These are phyloP conservation scores for Trinorchestia longiramus DNA, from an alignment of 1,140 invertebrate genomes.

Conservation along the genomic window DNA sequence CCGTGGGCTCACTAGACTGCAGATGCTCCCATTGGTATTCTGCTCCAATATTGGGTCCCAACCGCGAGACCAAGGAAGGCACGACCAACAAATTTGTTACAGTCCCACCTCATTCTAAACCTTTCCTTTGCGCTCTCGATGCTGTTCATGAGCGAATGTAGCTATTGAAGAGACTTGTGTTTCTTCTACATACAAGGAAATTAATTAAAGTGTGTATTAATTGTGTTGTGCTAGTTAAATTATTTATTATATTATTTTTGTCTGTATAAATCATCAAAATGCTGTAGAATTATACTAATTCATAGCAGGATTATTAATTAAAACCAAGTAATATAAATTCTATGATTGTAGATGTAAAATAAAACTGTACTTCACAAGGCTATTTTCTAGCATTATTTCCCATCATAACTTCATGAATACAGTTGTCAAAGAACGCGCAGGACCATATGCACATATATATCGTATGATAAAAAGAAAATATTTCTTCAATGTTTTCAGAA, in stretches of 20 bases:
- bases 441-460: background rate
- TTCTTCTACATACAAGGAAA: background rate
- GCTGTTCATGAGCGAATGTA: background rate
- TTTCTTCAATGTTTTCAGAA: too few species aligned
- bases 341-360: background rate
- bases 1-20: background rate
- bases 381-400: too few species aligned
- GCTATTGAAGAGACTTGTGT: background rate
- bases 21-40: constrained; percentile 31
- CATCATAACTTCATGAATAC: background rate
- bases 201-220: background rate
- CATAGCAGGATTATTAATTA: background rate
- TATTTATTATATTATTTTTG: background rate
- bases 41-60: background rate
- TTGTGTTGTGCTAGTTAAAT: background rate
- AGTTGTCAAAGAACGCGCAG: background rate
- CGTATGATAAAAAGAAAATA: background rate
- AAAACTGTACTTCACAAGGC: too few species aligned
- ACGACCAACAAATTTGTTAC: background rate
- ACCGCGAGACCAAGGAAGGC: constrained; percentile 11
- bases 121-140: background rate
- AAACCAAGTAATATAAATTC: background rate
- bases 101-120: background rate
- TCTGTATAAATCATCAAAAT: background rate
- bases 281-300: background rate